Evolutionary conservation across 2,113 vertebrate genomes (phyloP).

Genomic region (Grallaria varia): DNA sequence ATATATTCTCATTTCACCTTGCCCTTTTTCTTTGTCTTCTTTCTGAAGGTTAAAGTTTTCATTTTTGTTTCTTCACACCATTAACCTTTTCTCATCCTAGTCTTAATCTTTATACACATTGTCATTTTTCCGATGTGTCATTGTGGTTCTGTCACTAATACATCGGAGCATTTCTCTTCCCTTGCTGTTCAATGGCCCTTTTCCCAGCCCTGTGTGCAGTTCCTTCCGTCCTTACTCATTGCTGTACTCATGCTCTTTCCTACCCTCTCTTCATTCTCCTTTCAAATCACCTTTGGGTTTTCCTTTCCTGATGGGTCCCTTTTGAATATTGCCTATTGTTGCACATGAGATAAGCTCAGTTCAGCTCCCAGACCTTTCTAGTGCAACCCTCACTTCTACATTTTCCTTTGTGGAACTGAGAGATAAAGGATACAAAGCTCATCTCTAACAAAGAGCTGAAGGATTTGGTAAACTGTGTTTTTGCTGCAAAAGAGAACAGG

Average conservation of each 20-base stretch:
- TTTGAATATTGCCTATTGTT: slow-evolving; percentile 38
- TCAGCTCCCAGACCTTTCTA: slow-evolving; percentile 37
- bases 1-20: background rate
- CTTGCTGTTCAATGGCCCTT: background rate
- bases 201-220: background rate
- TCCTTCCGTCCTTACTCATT: slow-evolving; percentile 28
- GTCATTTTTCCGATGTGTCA: slow-evolving; percentile 2
- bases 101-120: background rate
- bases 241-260: background rate
- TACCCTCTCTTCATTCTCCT: background rate
- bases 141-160: slow-evolving; percentile 6
- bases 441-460: background rate
- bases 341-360: slow-evolving; percentile 5
- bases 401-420: slow-evolving; percentile 37
- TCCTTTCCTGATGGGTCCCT: background rate
- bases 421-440: background rate
- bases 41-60: slow-evolving; percentile 16
- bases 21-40: slow-evolving; percentile 9
- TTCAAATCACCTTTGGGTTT: slow-evolving; percentile 37
- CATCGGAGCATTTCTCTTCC: background rate
- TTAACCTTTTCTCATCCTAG: background rate
- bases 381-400: background rate
- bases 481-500: background rate
- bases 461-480: background rate
- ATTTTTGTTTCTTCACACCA: slow-evolving; percentile 3